Conservation (phyloP, 2,797 vertebrate genomes). For the Lagocephalus sceleratus region DNA sequence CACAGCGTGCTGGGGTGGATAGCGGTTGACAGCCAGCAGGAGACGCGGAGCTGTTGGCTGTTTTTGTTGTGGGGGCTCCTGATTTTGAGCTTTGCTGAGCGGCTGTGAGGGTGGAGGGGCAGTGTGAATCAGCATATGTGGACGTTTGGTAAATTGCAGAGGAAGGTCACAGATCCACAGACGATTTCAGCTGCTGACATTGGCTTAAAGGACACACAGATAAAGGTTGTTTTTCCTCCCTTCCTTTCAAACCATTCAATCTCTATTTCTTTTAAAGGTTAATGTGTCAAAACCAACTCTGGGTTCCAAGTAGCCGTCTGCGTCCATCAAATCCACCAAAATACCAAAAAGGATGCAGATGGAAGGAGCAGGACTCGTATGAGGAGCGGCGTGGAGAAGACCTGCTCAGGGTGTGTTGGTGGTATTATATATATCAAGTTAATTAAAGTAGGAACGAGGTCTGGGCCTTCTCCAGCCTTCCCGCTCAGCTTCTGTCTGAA, state of each 20-base stretch:
- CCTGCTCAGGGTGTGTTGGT: too few species aligned
- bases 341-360: too few species aligned
- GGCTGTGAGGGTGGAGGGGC: background rate
- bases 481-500: constrained; percentile 11
- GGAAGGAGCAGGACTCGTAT: too few species aligned
- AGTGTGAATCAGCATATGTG: constrained; percentile 30
- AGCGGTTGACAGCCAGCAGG: constrained; percentile 47
- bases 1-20: constrained; percentile 34
- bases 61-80: constrained; percentile 9
- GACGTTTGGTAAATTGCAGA: constrained; percentile 23
- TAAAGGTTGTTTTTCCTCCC: background rate
- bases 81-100: background rate
- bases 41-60: constrained; percentile 33
- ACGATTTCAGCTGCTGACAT: constrained; percentile 19
- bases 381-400: too few species aligned
- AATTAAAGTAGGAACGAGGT: too few species aligned
- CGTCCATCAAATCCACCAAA: too few species aligned
- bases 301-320: too few species aligned
- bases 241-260: background rate
- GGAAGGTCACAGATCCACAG: constrained; percentile 36
- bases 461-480: too few species aligned
- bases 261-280: background rate
- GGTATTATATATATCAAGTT: too few species aligned
- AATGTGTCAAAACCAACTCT: too few species aligned
- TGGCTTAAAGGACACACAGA: constrained; percentile 32